Conservation (phyloP, 1,140 invertebrate species). For the Melipona quadrifasciata region DNA sequence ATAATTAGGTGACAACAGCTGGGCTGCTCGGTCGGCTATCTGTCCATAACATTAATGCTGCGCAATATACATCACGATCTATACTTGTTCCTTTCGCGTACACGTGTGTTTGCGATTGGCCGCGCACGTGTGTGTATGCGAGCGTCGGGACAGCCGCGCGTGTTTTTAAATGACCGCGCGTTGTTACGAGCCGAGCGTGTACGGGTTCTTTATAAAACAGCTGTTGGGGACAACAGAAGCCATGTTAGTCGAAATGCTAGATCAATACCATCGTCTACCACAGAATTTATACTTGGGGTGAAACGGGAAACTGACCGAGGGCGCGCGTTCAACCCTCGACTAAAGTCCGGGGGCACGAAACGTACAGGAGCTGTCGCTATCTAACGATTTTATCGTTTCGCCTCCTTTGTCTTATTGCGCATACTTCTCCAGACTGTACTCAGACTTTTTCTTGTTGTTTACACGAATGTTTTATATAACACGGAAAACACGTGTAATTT, state of each 20-base stretch:
- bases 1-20: slow-evolving; percentile 70
- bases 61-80: slow-evolving; percentile 41
- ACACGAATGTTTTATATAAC: slow-evolving; percentile 5
- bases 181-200: slow-evolving; percentile 40
- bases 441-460: background rate
- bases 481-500: background rate
- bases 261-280: slow-evolving; percentile 64
- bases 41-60: slow-evolving; percentile 47
- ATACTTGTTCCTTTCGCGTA: slow-evolving; percentile 11
- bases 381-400: background rate
- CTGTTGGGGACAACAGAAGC: slow-evolving; percentile 67
- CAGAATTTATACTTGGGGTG: slow-evolving; percentile 35
- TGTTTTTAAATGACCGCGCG: slow-evolving; percentile 64
- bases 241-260: slow-evolving; percentile 55
- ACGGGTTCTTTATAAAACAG: slow-evolving; percentile 67
- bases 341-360: background rate
- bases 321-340: slow-evolving; percentile 17
- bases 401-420: no score
- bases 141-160: background rate
- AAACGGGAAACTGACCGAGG: slow-evolving; percentile 13
- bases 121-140: background rate
- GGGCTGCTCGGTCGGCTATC: slow-evolving; percentile 49
- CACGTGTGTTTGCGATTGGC: background rate
- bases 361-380: background rate
- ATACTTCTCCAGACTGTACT: background rate